Base-by-base conservation (phyloP, 2,113 vertebrate species). In the Zapus hudsonius region DNA sequence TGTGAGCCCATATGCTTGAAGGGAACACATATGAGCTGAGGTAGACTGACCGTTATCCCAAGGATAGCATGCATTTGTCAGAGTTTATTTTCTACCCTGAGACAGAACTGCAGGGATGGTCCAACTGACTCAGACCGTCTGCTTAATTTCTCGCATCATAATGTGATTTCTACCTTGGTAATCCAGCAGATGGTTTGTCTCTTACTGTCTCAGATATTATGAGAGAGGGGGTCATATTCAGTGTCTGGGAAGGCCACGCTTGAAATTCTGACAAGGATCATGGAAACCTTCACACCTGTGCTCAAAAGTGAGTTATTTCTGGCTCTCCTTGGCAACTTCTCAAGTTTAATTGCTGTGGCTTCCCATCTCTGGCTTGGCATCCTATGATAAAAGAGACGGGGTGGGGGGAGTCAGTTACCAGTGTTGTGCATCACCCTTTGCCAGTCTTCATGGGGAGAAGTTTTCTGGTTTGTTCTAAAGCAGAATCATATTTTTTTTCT, bases 151-250 rank as follows among this genome's bases (percentile, higher is more conserved):
- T 92, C 29, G 2, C 92, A 93, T 91, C 73, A 74, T 89, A 89
- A 89, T 87, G 73, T 8, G 38, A 93, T 94, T 96, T 93, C 87
- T 87, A 96, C 95, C 93, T 96, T 88, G 92, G 67, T 94, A 78
- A 94, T 92, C 85, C 95, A 95, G 93, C 93, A 96, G 95, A 96
- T 96, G 95, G 92, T 78, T 94, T 81, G 74, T 79, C 70, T 69
- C 73, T 55, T 92, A 70, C 73, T 87, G 69, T 94, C 73, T 93
- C 84, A 25, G 63, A 55, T 85, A 78, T 90, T 87, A 85, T 85
- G 82, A 95, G 72, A 91, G 74, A 87, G 42, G 61, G 25, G 64
- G 90, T 79, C 73, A 81, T 40, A 90, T 52, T 95, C 63, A 31
- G 40, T 63, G 40, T 81, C 69, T 92, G 64, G 19, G 69, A 84